Evolutionary conservation across 2,113 vertebrate genomes (phyloP).

Genomic region (Bucco capensis): DNA sequence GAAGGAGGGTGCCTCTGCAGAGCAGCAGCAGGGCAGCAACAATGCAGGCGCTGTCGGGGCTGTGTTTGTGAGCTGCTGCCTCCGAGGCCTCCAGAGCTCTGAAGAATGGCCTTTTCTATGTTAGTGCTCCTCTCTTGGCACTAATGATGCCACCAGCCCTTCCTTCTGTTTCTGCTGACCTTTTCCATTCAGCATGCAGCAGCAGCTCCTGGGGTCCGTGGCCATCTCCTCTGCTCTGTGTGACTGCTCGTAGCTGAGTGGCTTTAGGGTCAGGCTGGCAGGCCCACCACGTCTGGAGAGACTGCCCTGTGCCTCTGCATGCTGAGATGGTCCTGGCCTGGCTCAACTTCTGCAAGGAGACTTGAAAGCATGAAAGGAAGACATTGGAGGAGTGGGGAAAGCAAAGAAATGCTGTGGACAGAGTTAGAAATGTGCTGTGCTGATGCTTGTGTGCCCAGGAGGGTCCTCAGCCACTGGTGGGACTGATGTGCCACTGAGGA

Average conservation of each 20-base stretch:
- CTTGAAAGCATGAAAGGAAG: background rate
- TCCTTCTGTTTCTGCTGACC: background rate
- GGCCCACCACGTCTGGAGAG: background rate
- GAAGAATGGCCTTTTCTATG: background rate
- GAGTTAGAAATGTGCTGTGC: background rate
- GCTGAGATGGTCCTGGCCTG: background rate
- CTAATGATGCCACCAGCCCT: background rate
- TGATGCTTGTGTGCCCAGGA: background rate
- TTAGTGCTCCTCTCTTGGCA: background rate
- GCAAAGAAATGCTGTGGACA: background rate
- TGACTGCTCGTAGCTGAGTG: background rate
- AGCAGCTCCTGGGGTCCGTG: background rate
- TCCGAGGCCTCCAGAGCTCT: background rate
- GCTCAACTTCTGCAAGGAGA: background rate
- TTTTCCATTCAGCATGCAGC: background rate
- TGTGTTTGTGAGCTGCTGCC: background rate
- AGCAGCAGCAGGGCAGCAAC: background rate
- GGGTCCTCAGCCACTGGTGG: rapidly evolving
- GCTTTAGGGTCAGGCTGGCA: background rate
- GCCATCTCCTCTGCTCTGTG: background rate
- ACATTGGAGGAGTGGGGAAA: rapidly evolving
- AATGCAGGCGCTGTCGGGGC: background rate
- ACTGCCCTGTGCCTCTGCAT: rapidly evolving
- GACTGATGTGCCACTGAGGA: rapidly evolving
- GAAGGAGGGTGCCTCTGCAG: background rate